Conservation (phyloP, 1,140 invertebrate genomes). For the Drosophila pseudoobscura region DNA sequence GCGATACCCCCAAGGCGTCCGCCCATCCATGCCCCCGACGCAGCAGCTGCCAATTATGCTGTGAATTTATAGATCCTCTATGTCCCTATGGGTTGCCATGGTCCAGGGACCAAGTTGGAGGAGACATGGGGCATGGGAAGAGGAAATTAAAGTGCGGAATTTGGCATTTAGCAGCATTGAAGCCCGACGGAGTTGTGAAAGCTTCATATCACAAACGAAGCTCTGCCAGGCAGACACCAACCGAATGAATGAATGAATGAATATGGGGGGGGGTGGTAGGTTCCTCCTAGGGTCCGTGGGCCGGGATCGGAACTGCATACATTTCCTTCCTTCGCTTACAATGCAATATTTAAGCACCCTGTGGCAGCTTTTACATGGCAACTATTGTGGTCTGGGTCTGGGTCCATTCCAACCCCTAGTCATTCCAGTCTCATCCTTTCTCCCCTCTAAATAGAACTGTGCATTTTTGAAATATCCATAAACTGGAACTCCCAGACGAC, state of each 20-base stretch:
- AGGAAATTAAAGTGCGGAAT: constrained; percentile 50
- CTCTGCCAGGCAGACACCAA: constrained; percentile 27
- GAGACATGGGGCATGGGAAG: constrained; percentile 10
- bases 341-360: constrained; percentile 52
- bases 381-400: constrained; percentile 32
- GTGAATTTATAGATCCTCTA: constrained; percentile 51
- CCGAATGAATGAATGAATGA: constrained; percentile 28
- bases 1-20: background rate
- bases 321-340: constrained; percentile 8
- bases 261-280: constrained; percentile 1
- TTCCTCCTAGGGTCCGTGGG: too few relatives aligned
- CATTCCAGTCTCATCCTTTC: background rate
- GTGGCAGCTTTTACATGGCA: constrained; percentile 39
- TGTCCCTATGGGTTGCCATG: constrained; percentile 37
- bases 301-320: constrained; percentile 23
- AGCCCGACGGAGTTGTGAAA: constrained; percentile 42
- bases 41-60: constrained; percentile 38
- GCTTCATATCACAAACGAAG: constrained; percentile 15
- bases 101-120: constrained; percentile 1
- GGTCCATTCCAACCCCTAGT: background rate
- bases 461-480: constrained; percentile 52
- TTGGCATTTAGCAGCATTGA: constrained; percentile 15
- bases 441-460: background rate
- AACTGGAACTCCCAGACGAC: constrained; percentile 21
- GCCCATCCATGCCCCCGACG: background rate